phyloP scores from a whole-genome alignment of 2,888 invertebrate genomes.

The Lasioglossum marginatum region DNA sequence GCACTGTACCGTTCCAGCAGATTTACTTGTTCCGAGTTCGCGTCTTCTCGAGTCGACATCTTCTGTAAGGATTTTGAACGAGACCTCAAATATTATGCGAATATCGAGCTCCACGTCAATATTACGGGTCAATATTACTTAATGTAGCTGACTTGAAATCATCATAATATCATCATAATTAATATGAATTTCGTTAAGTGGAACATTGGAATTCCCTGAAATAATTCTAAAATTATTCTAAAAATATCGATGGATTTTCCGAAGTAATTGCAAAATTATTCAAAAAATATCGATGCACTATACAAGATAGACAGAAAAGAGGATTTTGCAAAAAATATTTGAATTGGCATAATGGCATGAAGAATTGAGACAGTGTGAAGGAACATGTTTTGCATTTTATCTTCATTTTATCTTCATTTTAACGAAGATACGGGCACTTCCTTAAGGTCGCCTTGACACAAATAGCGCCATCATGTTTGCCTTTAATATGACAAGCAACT shows the following conservation, averaged over 20 bases:
- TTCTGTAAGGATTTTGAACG: not conserved
- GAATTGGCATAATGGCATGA: not conserved
- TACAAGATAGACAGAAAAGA: too few relatives aligned
- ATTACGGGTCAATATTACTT: not conserved
- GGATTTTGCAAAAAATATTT: too few relatives aligned
- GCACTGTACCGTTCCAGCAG: not conserved
- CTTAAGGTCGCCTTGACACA: not conserved
- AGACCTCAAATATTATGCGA: not conserved
- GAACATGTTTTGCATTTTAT: not conserved
- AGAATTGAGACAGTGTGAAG: not conserved
- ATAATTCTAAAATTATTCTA: not conserved
- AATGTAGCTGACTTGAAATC: not conserved
- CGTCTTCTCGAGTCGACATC: not conserved
- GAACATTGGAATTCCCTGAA: not conserved
- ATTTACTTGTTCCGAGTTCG: slow-evolving; percentile 17
- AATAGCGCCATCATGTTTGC: not conserved
- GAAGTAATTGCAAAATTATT: not conserved
- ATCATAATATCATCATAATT: not conserved
- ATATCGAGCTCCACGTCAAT: not conserved
- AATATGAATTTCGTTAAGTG: not conserved
- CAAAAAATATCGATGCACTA: too few relatives aligned
- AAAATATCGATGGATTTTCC: not conserved
- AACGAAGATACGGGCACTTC: not conserved
- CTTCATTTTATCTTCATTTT: not conserved
- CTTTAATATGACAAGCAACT: not conserved